These are phyloP conservation scores for Seira musarum DNA, from an alignment of 2,888 invertebrate genomes.

Conservation along the genomic window DNA sequence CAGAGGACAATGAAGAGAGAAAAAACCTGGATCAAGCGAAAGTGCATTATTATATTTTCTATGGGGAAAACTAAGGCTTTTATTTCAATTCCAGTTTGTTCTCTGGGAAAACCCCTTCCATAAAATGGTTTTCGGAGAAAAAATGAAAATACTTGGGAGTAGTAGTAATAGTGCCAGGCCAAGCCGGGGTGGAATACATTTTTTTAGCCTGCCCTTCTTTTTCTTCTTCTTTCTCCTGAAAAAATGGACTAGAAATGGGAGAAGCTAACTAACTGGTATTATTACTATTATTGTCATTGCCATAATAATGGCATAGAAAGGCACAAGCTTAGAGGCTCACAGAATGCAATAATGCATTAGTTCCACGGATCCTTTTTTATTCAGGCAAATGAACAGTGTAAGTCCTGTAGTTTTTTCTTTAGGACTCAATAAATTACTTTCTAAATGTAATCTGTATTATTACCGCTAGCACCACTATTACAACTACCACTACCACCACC, in stretches of 20 bases:
- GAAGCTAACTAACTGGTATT: slow-evolving; percentile 43
- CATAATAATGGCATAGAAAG: slow-evolving; percentile 6
- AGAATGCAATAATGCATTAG: too few relatives aligned
- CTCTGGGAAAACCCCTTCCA: slow-evolving; percentile 31
- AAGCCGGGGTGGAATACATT: slow-evolving; percentile 52
- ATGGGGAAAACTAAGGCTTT: slow-evolving; percentile 36
- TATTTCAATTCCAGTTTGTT: slow-evolving; percentile 51
- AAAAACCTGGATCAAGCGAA: slow-evolving; percentile 56
- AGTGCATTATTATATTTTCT: slow-evolving; percentile 48
- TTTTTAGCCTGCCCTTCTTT: too few relatives aligned
- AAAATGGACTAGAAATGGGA: slow-evolving; percentile 31
- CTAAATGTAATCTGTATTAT: slow-evolving; percentile 70
- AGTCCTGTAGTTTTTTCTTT: slow-evolving; percentile 60
- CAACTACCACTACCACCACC: slow-evolving; percentile 19
- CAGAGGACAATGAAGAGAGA: slow-evolving; percentile 44
- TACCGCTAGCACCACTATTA: slow-evolving; percentile 54
- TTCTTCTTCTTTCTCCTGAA: slow-evolving; percentile 35
- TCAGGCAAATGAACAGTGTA: slow-evolving; percentile 69
- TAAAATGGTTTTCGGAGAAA: slow-evolving; percentile 6
- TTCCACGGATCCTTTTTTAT: slow-evolving; percentile 64
- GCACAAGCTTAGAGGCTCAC: too few relatives aligned
- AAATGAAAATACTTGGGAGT: slow-evolving; percentile 19
- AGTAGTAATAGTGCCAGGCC: slow-evolving; percentile 20
- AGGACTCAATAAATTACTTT: slow-evolving; percentile 70
- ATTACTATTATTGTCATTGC: slow-evolving; percentile 22